Evolutionary conservation across 2,888 invertebrate species (phyloP).

Genomic region (Calliopum simillimum): DNA sequence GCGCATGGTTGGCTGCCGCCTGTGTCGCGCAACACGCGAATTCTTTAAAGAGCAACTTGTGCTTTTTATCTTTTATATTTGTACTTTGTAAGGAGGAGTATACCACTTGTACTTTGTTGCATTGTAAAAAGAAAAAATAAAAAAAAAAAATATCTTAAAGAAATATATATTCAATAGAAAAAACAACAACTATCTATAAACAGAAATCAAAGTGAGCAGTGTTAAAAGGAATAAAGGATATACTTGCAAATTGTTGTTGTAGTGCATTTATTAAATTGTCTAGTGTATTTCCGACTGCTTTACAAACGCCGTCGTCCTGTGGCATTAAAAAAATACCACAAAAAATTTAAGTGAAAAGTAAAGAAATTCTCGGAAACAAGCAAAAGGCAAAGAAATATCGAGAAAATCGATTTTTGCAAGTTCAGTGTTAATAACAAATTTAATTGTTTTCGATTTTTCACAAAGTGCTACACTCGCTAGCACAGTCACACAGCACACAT

Average conservation of each 20-base stretch:
- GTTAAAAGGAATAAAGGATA: neutral
- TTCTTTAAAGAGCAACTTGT: slow-evolving; percentile 7
- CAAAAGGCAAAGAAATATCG: neutral
- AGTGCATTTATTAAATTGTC: too few species aligned
- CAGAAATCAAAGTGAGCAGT: neutral
- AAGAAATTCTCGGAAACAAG: neutral
- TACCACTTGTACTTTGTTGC: neutral
- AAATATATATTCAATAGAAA: neutral
- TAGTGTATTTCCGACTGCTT: too few species aligned
- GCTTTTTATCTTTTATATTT: neutral
- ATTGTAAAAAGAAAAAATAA: neutral
- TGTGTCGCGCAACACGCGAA: neutral
- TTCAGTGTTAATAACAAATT: slow-evolving; percentile 61
- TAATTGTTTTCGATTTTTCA: slow-evolving; percentile 55
- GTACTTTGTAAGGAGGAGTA: neutral
- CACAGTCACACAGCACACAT: slow-evolving; percentile 7
- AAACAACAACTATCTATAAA: neutral
- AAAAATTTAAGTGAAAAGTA: neutral
- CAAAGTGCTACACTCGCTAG: slow-evolving; percentile 8
- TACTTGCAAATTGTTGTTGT: slow-evolving; percentile 1
- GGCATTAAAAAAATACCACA: neutral
- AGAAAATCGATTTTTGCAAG: slow-evolving; percentile 43
- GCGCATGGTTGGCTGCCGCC: slow-evolving; percentile 11
- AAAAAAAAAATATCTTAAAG: neutral
- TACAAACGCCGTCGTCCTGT: too few species aligned